Base-by-base conservation (phyloP, 2,888 invertebrate genomes). In the Mesorhabditis spiculigera region DNA sequence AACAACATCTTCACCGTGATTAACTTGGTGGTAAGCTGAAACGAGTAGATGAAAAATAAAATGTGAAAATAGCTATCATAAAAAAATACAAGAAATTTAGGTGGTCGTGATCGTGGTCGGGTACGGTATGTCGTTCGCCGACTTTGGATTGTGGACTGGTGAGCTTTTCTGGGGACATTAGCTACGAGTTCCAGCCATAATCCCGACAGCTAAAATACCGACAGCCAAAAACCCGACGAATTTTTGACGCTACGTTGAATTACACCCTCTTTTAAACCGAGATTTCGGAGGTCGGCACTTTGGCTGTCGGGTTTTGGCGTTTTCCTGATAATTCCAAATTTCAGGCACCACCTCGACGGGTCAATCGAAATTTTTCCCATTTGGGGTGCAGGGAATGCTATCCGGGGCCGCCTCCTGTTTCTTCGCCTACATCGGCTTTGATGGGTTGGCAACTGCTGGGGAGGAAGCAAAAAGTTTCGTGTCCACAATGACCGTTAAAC, bases 51-150 rank as follows among this genome's bases (percentile, higher is more conserved):
- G 63, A 28, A 16, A 64, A n/a, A 13, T n/a, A n/a, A 64, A 64
- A 28, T n/a, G 10, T n/a, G 16, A n/a, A 64, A 64, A 10, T n/a
- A 16, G 41, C n/a, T 64, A 13, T 67, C n/a, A 28, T 28, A 28
- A 28, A 28, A n/a, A 28, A 28, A 28, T 28, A 28, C 28, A 5
- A 10, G 8, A 13, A n/a, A 50, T 72, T 62, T 43, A 73, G 72
- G 86, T 87, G 28, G 85, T 88, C 16, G 67, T 82, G 5, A 86
- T 87, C 68, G 84, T 87, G 41, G 86, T 86, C 62, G 80, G 83
- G 45, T 89, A 93, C 16, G 94, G 94, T 0, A 91, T 93, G 84
- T 91, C 91, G 86, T 93, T 92, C 85, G 93, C 93, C 0, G 91
- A 94, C 81, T 87, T 90, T 10, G 88, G 88, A 5, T 94, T 94